These are phyloP conservation scores for Dicycla oo DNA, from an alignment of 2,888 invertebrate species.

Conservation along the genomic window DNA sequence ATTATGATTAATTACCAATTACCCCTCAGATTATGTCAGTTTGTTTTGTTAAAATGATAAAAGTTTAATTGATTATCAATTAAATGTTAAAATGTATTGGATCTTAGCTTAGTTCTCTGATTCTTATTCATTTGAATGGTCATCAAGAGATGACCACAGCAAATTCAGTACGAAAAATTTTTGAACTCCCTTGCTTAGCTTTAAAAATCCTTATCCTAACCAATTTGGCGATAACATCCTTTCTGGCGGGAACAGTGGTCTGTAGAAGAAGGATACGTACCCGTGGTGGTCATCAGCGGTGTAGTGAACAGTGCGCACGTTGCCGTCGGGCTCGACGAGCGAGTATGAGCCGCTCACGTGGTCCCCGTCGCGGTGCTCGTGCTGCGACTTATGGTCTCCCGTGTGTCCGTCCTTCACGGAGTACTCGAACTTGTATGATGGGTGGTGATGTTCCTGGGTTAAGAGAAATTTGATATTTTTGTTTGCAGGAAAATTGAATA, in stretches of 20 bases:
- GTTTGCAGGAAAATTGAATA: background rate
- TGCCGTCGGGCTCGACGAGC: conserved; percentile 91
- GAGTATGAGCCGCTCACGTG: conserved; percentile 91
- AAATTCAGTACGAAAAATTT: background rate
- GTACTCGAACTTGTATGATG: conserved; percentile 90
- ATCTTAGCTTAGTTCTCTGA: background rate
- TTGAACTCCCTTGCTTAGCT: background rate
- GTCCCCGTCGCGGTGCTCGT: conserved; percentile 90
- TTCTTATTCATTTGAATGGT: background rate
- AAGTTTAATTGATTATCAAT: too few relatives aligned
- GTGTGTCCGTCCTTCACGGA: conserved; percentile 90
- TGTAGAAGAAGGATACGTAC: conserved; percentile 70
- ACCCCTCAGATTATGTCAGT: background rate
- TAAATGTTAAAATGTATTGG: background rate
- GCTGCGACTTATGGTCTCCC: conserved; percentile 90
- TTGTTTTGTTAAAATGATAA: background rate
- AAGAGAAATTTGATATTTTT: background rate
- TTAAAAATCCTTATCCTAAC: background rate
- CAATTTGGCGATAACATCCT: background rate
- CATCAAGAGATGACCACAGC: background rate
- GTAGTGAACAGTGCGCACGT: conserved; percentile 89
- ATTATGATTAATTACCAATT: background rate
- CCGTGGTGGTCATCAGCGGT: conserved; percentile 87
- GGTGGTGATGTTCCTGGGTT: conserved; percentile 75
- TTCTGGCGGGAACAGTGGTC: background rate